phyloP scores from a whole-genome alignment of 2,888 invertebrate genomes.

The Drosophila glabriapex region DNA sequence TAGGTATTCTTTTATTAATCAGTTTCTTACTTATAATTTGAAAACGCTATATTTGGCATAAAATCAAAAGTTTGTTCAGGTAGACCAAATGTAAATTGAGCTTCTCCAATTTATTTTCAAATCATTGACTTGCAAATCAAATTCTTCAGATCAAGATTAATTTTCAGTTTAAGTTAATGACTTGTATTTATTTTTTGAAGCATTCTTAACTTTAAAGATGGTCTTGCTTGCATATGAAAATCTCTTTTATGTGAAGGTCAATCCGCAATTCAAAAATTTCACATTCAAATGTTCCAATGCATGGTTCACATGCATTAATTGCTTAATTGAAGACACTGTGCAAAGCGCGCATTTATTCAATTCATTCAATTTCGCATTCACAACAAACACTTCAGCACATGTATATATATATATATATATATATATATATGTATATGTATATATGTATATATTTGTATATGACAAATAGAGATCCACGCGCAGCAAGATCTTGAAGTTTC shows the following conservation, averaged over 20 bases:
- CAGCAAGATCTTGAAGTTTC: constrained; percentile 55
- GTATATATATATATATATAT: no score
- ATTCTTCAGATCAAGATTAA: neutral
- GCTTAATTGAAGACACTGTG: constrained; percentile 74
- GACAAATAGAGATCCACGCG: constrained; percentile 5
- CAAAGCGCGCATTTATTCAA: constrained; percentile 68
- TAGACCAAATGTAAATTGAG: neutral
- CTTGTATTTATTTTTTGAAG: neutral
- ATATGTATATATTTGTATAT: neutral
- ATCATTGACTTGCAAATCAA: neutral
- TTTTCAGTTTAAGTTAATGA: neutral
- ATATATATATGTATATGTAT: neutral
- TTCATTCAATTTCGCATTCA: constrained; percentile 70
- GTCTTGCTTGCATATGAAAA: neutral
- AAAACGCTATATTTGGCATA: neutral
- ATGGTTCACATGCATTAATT: constrained; percentile 70
- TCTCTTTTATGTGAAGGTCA: constrained; percentile 22
- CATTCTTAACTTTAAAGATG: neutral
- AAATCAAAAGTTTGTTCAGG: neutral
- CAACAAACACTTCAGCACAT: constrained; percentile 32
- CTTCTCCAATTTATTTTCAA: neutral
- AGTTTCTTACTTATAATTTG: neutral
- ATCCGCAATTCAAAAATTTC: constrained; percentile 35
- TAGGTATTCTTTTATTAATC: neutral
- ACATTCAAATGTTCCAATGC: constrained; percentile 40